Evolutionary conservation across 2,888 invertebrate genomes (phyloP), one percentile per base, ranked within the genome.

Genomic region (Stenotaenia linearis): DNA sequence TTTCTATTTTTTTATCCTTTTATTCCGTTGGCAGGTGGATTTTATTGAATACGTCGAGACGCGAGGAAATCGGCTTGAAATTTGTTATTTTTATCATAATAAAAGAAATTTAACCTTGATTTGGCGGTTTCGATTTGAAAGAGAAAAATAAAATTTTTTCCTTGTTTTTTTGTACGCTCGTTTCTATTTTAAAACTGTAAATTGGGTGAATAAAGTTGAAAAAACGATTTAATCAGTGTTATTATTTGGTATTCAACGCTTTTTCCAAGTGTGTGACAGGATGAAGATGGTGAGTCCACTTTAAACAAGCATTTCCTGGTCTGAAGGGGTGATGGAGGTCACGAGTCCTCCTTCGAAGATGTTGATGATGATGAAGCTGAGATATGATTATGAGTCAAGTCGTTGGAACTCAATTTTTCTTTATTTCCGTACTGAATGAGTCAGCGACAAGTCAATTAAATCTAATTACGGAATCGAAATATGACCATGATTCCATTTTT

Each of bases 341-440:
- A 69, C 69, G 69, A 69, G 69, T 69, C 69, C 69, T 69, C 69
- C 69, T 69, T 25, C 25, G n/a, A n/a, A 69, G 69, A 45, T 45
- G 45, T n/a, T 45, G 45, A 45, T 45, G 45, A 12, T 45, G 69
- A 69, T 69, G 69, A 50, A 18, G 69, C 69, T 28, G 28, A 69
- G 69, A 69, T 69, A 69, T 69, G 25, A 69, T 69, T 28, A 69
- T 69, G 69, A 69, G 69, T 69, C 69, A 69, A 69, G 69, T 69
- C 25, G 12, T 69, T 69, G 69, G 69, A 69, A 69, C 69, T 69
- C 69, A 69, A 28, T 28, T 69, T 69, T 69, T 69, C 69, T 25
- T 69, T 69, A 25, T 69, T 69, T 69, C 15, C 28, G 28, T 69
- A n/a, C 69, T 69, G 69, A 69, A 28, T 69, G 69, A 69, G 69